Conservation (phyloP, 2,888 invertebrate species). For the Eupithecia pulchellata region DNA sequence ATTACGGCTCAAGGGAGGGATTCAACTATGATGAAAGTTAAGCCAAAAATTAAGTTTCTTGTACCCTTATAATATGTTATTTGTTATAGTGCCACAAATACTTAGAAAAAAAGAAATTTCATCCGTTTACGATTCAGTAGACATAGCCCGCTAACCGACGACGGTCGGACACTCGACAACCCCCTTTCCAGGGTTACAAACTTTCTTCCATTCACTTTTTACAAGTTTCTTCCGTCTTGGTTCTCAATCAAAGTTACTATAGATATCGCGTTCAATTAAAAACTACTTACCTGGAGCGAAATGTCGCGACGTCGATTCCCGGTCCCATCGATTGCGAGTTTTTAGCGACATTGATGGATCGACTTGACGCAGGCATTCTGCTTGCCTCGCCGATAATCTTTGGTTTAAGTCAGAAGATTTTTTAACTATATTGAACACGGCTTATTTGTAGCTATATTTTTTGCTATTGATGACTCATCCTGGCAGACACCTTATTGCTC, state of each 20-base stretch:
- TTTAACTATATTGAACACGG: background rate
- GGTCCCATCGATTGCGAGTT: slow-evolving; percentile 70
- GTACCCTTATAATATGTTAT: too few species aligned
- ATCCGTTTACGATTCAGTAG: too few species aligned
- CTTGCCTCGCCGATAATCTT: slow-evolving; percentile 60
- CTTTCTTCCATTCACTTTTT: background rate
- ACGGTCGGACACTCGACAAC: background rate
- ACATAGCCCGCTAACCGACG: too few species aligned
- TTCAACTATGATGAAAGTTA: too few species aligned
- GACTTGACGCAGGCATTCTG: slow-evolving; percentile 59
- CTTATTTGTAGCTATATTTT: background rate
- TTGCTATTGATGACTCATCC: background rate
- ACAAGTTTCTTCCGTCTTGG: background rate
- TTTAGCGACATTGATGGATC: slow-evolving; percentile 76
- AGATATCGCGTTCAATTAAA: slow-evolving; percentile 14
- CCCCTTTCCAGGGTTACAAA: background rate
- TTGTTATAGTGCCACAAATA: too few species aligned
- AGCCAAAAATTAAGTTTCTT: too few species aligned
- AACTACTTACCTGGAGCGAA: slow-evolving; percentile 27
- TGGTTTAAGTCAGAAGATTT: slow-evolving; percentile 41
- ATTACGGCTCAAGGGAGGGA: too few species aligned
- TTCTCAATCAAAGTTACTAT: slow-evolving; percentile 1
- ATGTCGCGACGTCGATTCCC: slow-evolving; percentile 35
- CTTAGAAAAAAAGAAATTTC: too few species aligned
- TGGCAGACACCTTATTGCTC: background rate